Evolutionary conservation across 2,797 vertebrate species (phyloP).

Genomic region (Catostomus latipinnis): DNA sequence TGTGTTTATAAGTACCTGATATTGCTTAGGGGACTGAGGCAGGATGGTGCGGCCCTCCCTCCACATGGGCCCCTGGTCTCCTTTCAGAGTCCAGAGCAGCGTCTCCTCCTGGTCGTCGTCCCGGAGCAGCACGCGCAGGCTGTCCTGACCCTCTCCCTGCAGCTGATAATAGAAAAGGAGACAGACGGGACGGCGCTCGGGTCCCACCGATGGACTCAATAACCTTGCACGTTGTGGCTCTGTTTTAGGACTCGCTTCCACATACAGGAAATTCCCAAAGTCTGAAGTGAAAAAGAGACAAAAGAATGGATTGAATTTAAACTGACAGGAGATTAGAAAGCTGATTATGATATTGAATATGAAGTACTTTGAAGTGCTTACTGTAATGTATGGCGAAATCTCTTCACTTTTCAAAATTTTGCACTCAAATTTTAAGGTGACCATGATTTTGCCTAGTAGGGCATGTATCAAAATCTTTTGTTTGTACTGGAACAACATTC

Average conservation of each 20-base stretch:
- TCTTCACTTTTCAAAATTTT: too few species aligned
- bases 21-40: slow-evolving; percentile 90
- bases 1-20: slow-evolving; percentile 78
- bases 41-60: slow-evolving; percentile 91
- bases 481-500: background rate
- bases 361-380: too few species aligned
- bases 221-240: slow-evolving; percentile 86
- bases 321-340: too few species aligned
- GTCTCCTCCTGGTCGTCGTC: slow-evolving; percentile 88
- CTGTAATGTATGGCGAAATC: too few species aligned
- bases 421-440: too few species aligned
- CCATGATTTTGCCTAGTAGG: too few species aligned
- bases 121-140: slow-evolving; percentile 84
- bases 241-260: slow-evolving; percentile 81
- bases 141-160: slow-evolving; percentile 85
- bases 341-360: too few species aligned
- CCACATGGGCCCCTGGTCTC: slow-evolving; percentile 92
- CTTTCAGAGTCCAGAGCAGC: slow-evolving; percentile 86
- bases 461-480: background rate
- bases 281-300: slow-evolving; percentile 57
- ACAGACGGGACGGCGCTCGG: slow-evolving; percentile 86
- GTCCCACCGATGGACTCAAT: slow-evolving; percentile 85
- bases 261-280: slow-evolving; percentile 78
- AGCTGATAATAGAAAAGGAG: slow-evolving; percentile 90
- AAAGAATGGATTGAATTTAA: background rate